Percentiles rank a stretch among this genome's conserved stretches.
Evolutionary conservation across 2,797 vertebrate species (phyloP).

Genomic region (Erpetoichthys calabaricus): DNA sequence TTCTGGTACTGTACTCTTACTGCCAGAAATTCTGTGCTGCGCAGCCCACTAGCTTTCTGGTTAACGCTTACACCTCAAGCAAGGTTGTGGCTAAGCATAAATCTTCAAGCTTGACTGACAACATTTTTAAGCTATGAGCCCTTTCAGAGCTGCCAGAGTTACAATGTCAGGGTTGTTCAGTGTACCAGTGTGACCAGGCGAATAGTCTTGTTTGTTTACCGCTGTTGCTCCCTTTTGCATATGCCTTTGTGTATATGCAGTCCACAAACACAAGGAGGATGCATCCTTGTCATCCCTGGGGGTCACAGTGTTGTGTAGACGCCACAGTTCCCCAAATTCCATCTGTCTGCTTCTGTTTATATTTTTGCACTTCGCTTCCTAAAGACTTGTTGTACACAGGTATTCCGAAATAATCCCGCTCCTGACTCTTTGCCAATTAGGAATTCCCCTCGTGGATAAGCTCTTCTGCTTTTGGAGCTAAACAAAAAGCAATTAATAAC

Average conservation of each 20-base stretch:
- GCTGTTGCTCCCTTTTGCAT: slow-evolving; percentile 11
- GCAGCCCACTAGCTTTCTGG: too few relatives aligned
- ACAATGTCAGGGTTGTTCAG: too few relatives aligned
- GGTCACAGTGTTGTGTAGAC: neutral
- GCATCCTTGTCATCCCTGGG: slow-evolving; percentile 11
- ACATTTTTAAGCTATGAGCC: too few relatives aligned
- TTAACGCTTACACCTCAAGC: too few relatives aligned
- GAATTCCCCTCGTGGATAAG: slow-evolving; percentile 27
- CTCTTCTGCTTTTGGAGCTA: slow-evolving; percentile 18
- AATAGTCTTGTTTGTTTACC: too few relatives aligned
- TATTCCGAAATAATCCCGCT: slow-evolving; percentile 66
- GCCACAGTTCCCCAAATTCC: neutral
- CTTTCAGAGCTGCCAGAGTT: too few relatives aligned
- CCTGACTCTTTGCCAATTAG: slow-evolving; percentile 49
- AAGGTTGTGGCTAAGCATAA: too few relatives aligned
- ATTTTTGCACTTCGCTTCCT: slow-evolving; percentile 13
- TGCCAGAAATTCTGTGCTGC: too few relatives aligned
- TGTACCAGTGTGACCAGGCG: too few relatives aligned
- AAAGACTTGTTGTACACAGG: slow-evolving; percentile 45
- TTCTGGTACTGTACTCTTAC: too few relatives aligned
- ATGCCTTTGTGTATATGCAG: slow-evolving; percentile 17
- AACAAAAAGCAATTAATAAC: slow-evolving; percentile 35
- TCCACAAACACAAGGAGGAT: slow-evolving; percentile 24
- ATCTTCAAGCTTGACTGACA: too few relatives aligned
- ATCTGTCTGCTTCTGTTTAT: slow-evolving; percentile 19